A percentile compares a stretch with the other conserved stretches of the same genome.
These are phyloP conservation scores for Redunca redunca DNA, from an alignment of 2,113 vertebrate species.

Conservation along the genomic window DNA sequence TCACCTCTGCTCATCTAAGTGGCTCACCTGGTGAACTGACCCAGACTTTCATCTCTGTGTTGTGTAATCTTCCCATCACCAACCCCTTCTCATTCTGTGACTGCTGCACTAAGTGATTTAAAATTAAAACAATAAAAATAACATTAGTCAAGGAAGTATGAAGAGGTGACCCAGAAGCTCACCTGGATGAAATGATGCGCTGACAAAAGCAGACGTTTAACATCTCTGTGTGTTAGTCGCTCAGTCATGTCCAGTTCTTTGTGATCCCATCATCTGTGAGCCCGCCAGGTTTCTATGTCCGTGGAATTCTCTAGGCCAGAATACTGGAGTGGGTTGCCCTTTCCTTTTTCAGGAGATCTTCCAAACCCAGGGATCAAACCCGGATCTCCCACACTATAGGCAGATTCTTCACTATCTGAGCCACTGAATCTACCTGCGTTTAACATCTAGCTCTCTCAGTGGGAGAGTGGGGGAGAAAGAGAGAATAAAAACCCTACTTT, in stretches of 20 bases:
- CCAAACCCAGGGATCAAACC: not conserved
- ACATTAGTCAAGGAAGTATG: not conserved
- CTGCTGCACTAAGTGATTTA: not conserved
- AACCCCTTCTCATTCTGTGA: not conserved
- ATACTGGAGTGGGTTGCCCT: accelerated
- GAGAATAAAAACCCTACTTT: not conserved
- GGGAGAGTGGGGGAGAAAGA: not conserved
- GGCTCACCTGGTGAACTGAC: not conserved
- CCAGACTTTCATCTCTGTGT: accelerated
- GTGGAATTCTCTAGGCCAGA: not conserved
- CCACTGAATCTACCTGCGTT: not conserved
- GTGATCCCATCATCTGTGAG: not conserved
- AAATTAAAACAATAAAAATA: not conserved
- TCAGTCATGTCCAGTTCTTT: not conserved
- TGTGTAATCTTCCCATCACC: not conserved
- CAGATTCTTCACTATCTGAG: not conserved
- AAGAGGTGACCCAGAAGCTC: not conserved
- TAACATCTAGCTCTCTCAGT: not conserved
- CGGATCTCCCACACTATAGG: accelerated
- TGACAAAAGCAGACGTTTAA: not conserved
- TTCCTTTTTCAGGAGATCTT: not conserved
- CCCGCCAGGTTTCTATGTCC: not conserved
- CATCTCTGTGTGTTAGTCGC: not conserved
- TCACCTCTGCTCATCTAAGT: not conserved
- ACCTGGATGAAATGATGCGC: not conserved